phyloP scores from a whole-genome alignment of 2,113 vertebrate species.

The Synchiropus splendidus region DNA sequence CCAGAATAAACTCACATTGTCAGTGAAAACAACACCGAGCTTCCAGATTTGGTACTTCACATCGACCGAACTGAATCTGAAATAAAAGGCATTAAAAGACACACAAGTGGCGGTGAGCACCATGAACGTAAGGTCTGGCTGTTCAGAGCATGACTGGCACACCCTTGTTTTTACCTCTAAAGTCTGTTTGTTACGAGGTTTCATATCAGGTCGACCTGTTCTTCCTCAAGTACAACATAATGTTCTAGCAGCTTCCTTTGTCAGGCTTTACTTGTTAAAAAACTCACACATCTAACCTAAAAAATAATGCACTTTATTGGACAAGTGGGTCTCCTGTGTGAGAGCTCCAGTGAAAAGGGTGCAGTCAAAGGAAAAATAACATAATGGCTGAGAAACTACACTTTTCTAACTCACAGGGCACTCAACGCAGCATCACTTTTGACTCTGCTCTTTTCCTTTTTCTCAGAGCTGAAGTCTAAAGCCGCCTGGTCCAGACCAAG shows the following conservation, averaged over 20 bases:
- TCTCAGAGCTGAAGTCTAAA: constrained; percentile 80
- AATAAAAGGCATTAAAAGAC: constrained; percentile 8
- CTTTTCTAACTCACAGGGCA: constrained; percentile 43
- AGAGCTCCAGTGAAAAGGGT: not conserved
- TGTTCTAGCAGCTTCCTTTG: constrained; percentile 21
- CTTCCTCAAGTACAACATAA: constrained; percentile 25
- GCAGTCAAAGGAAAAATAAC: not conserved
- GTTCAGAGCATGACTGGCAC: not conserved
- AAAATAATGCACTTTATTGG: not conserved
- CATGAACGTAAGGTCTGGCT: too few species aligned
- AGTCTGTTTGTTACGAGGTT: constrained; percentile 3
- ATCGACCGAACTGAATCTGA: constrained; percentile 81
- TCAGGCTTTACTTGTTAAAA: constrained; percentile 5
- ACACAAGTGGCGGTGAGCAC: too few species aligned
- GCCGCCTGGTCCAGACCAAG: constrained; percentile 88
- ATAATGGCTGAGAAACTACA: not conserved
- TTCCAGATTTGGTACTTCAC: constrained; percentile 96
- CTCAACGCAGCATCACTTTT: constrained; percentile 64
- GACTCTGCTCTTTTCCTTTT: constrained; percentile 73
- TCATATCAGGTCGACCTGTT: constrained; percentile 36
- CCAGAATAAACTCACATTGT: constrained; percentile 74
- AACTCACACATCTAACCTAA: not conserved
- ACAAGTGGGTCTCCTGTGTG: not conserved
- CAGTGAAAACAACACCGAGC: constrained; percentile 89
- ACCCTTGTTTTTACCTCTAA: constrained; percentile 2